Conservation (phyloP, 2,113 vertebrate species). For the Caretta caretta region DNA sequence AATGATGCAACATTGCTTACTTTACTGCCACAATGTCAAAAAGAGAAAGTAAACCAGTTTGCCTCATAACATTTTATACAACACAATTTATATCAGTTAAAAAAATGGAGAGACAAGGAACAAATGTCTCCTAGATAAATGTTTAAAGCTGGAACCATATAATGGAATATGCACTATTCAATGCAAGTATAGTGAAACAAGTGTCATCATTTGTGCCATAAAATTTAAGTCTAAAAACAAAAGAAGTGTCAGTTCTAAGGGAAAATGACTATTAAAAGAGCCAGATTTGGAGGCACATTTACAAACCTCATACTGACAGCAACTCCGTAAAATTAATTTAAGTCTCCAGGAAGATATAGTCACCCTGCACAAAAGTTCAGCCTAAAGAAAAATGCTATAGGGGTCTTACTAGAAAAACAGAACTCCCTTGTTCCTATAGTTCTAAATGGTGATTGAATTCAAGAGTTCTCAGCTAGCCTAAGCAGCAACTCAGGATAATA, state of each 20-base stretch:
- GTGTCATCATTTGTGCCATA: not conserved
- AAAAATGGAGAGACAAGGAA: not conserved
- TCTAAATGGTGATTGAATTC: rapidly evolving
- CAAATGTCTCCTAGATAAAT: not conserved
- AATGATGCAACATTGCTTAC: not conserved
- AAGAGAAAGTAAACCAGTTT: not conserved
- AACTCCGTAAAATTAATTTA: not conserved
- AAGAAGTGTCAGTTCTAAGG: not conserved
- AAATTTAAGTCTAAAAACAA: not conserved
- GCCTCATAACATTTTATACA: not conserved
- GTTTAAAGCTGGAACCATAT: not conserved
- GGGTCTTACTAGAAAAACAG: not conserved
- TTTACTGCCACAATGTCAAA: not conserved
- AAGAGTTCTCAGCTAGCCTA: not conserved
- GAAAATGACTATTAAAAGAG: not conserved
- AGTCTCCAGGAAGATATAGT: not conserved
- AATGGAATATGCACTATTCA: not conserved
- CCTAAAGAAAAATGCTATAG: not conserved
- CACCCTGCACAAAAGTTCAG: not conserved
- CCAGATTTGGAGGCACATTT: not conserved
- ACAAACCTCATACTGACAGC: not conserved
- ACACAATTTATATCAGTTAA: not conserved
- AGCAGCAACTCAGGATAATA: not conserved
- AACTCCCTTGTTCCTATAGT: not conserved
- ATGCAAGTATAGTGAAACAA: not conserved